Conservation (phyloP, 2,797 vertebrate genomes). For the Tragopan temminckii region DNA sequence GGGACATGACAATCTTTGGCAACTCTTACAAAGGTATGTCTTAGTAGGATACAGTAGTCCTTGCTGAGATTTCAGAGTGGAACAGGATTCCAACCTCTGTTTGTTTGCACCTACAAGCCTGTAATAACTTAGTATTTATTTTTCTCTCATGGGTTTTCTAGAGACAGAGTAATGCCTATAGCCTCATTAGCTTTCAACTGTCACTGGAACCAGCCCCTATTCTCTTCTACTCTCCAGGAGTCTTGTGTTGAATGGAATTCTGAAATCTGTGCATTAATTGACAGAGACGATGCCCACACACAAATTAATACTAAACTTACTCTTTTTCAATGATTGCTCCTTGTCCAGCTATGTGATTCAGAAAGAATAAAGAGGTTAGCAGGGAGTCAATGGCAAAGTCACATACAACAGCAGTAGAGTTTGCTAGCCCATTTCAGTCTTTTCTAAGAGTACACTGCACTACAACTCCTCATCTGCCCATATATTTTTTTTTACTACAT, state of each 20-base stretch:
- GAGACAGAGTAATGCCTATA: background rate
- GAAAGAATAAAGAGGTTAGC: slow-evolving; percentile 5
- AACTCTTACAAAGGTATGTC: background rate
- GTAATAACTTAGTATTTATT: background rate
- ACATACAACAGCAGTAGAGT: background rate
- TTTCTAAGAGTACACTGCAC: background rate
- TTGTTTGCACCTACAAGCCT: background rate
- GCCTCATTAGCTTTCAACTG: background rate
- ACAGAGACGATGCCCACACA: background rate
- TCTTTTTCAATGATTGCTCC: background rate
- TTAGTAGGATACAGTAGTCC: background rate
- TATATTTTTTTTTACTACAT: background rate
- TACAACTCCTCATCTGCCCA: background rate
- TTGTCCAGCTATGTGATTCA: background rate
- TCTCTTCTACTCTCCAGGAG: background rate
- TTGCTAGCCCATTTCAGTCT: background rate
- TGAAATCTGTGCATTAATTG: background rate
- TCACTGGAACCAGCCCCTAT: background rate
- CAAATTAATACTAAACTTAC: background rate
- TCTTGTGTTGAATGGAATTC: background rate
- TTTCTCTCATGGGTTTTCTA: background rate
- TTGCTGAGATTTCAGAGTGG: background rate
- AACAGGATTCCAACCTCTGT: background rate
- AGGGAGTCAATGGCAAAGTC: background rate
- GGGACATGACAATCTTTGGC: background rate